Conservation (phyloP, 2,113 vertebrate species). For the Chionodraco myersi region DNA sequence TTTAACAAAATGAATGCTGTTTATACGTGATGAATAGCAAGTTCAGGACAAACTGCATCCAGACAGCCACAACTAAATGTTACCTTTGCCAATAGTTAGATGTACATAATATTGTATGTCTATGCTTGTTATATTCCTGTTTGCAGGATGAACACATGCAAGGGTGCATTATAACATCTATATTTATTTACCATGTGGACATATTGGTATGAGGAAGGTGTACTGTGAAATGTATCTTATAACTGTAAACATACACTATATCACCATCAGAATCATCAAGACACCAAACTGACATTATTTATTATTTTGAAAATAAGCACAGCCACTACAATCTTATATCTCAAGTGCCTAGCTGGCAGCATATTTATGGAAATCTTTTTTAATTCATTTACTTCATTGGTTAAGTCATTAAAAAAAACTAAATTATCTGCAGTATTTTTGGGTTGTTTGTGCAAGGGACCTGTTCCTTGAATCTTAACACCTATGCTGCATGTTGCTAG, state of each 20-base stretch:
- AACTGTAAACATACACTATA: not conserved
- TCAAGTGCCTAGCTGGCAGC: not conserved
- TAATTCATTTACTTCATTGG: not conserved
- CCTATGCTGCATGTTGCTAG: not conserved
- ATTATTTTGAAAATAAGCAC: not conserved
- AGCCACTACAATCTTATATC: too few species aligned
- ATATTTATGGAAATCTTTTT: not conserved
- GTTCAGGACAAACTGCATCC: not conserved
- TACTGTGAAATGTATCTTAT: not conserved
- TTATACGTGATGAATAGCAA: not conserved
- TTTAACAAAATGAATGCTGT: slow-evolving; percentile 8
- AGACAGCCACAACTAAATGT: too few species aligned
- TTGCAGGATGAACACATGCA: not conserved
- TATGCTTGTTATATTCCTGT: not conserved
- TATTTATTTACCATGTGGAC: not conserved
- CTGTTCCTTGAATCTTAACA: not conserved
- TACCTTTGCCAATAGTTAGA: not conserved
- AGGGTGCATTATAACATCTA: not conserved
- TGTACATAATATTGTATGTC: not conserved
- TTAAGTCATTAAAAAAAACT: not conserved
- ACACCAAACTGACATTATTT: not conserved
- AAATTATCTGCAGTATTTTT: not conserved
- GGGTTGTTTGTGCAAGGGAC: not conserved
- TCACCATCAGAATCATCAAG: not conserved
- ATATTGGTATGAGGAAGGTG: not conserved